These are phyloP conservation scores for Columbina picui DNA, from an alignment of 2,113 vertebrate species.

Conservation along the genomic window DNA sequence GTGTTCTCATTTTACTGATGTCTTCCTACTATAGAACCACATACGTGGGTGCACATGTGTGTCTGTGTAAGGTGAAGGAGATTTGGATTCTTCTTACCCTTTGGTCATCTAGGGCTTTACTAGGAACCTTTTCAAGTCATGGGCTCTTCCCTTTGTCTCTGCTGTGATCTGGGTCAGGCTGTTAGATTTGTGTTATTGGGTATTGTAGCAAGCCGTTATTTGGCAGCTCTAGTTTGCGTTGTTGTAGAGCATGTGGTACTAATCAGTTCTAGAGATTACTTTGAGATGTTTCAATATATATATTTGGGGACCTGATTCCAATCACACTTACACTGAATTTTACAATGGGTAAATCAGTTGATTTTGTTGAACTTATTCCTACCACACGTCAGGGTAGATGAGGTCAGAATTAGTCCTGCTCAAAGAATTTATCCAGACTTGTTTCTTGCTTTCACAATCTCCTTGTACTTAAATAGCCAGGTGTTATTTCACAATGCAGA, in stretches of 20 bases:
- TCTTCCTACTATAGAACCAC: not conserved
- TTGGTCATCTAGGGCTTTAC: not conserved
- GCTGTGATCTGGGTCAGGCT: not conserved
- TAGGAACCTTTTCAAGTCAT: slow-evolving; percentile 24
- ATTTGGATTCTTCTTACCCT: slow-evolving; percentile 23
- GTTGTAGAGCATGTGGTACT: slow-evolving; percentile 59
- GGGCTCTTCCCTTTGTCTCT: slow-evolving; percentile 27
- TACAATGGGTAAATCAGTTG: slow-evolving; percentile 34
- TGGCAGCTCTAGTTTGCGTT: slow-evolving; percentile 32
- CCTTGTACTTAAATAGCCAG: not conserved
- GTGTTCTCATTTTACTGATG: not conserved
- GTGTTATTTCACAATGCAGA: not conserved
- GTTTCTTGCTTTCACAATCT: not conserved
- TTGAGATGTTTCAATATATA: slow-evolving; percentile 37
- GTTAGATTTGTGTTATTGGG: slow-evolving; percentile 38
- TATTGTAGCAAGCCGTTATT: not conserved
- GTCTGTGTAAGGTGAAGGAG: slow-evolving; percentile 18
- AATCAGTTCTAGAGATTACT: slow-evolving; percentile 66
- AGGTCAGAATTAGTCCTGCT: slow-evolving; percentile 26
- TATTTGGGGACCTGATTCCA: slow-evolving; percentile 44
- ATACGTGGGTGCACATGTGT: not conserved
- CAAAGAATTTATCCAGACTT: not conserved
- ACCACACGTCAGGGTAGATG: not conserved
- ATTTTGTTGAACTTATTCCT: slow-evolving; percentile 28
- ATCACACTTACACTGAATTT: slow-evolving; percentile 31